These are phyloP conservation scores for Butorides virescens DNA, from an alignment of 2,113 vertebrate genomes.

Conservation along the genomic window DNA sequence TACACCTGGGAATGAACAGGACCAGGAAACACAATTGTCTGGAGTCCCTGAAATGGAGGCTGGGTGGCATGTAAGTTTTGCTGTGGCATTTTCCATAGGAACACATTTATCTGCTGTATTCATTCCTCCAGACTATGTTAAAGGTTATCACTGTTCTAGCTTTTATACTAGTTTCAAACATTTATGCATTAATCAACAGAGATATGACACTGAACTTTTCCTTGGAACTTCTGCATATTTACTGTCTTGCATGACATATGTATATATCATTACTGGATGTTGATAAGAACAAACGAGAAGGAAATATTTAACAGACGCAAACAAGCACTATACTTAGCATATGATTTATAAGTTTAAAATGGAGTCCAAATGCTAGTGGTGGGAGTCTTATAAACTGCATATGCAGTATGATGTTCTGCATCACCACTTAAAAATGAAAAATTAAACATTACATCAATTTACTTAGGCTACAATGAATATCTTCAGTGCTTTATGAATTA, in stretches of 20 bases:
- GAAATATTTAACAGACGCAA: conserved; percentile 57
- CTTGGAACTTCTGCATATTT: conserved; percentile 26
- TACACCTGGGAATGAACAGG: not conserved
- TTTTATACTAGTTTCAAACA: conserved; percentile 15
- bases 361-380: conserved; percentile 28
- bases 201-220: not conserved
- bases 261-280: conserved; percentile 55
- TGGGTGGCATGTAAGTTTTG: not conserved
- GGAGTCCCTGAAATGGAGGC: not conserved
- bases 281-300: conserved; percentile 55
- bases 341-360: conserved; percentile 52
- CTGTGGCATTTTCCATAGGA: not conserved
- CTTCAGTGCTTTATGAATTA: conserved; percentile 13
- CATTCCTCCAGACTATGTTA: not conserved
- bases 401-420: not conserved
- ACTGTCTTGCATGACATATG: conserved; percentile 33
- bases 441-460: not conserved
- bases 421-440: conserved; percentile 49
- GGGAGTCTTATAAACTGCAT: conserved; percentile 23
- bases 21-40: not conserved
- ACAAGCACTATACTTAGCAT: conserved; percentile 49
- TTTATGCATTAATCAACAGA: conserved; percentile 29
- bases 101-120: not conserved
- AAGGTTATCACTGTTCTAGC: not conserved
- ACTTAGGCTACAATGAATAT: not conserved